Percentiles rank a stretch among this genome's conserved stretches.
Conservation (phyloP, 2,113 vertebrate genomes). For the Vimba vimba region DNA sequence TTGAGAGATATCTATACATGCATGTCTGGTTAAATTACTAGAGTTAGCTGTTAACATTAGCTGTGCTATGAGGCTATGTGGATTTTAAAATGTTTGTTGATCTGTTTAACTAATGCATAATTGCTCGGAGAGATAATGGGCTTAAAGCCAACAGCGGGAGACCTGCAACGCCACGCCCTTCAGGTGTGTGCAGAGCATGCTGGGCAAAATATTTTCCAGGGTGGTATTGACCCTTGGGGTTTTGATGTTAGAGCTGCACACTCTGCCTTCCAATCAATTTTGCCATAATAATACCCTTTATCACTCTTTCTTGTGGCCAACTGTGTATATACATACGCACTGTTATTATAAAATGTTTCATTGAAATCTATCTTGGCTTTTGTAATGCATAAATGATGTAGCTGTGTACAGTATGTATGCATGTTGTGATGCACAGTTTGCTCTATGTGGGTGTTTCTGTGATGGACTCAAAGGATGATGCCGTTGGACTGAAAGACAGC, state of each 20-base stretch:
- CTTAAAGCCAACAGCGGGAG: constrained; percentile 29
- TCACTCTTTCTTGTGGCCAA: background rate
- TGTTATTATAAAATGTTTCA: background rate
- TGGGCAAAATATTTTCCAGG: constrained; percentile 61
- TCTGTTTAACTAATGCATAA: constrained; percentile 5
- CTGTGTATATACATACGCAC: background rate
- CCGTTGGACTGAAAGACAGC: constrained; percentile 52
- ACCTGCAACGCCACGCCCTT: constrained; percentile 2
- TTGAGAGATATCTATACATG: background rate
- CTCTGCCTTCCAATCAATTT: constrained; percentile 52
- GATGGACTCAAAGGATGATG: constrained; percentile 56
- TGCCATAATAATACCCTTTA: constrained; percentile 36
- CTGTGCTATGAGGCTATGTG: no score
- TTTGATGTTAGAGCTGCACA: constrained; percentile 38
- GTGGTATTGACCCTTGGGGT: constrained; percentile 60
- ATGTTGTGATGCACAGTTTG: constrained; percentile 31
- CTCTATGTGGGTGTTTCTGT: constrained; percentile 52
- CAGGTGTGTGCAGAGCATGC: constrained; percentile 57
- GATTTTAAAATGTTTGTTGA: background rate
- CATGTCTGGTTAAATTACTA: background rate
- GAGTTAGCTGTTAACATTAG: background rate
- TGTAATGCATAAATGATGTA: background rate
- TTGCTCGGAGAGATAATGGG: background rate
- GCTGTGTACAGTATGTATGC: constrained; percentile 34
- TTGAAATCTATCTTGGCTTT: background rate